Evolutionary conservation across 2,113 vertebrate species (phyloP).

Genomic region (Sitta europaea): DNA sequence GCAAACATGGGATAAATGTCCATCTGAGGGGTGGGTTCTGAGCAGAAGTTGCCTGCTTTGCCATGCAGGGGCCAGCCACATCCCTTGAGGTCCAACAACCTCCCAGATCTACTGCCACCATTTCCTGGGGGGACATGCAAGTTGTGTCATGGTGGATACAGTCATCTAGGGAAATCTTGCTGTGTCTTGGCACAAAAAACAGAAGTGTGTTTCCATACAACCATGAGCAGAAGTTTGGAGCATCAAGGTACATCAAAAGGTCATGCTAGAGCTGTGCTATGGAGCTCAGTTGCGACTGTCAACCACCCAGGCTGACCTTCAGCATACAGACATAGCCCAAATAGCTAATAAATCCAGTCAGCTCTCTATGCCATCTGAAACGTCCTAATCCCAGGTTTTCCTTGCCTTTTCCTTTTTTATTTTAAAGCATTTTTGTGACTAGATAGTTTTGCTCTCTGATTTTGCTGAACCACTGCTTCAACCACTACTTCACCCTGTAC

Average conservation of each 20-base stretch:
- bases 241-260: neutral
- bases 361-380: neutral
- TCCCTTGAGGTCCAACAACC: neutral
- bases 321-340: neutral
- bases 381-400: neutral
- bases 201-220: neutral
- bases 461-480: slow-evolving; percentile 17
- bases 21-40: neutral
- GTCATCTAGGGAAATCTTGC: neutral
- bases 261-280: neutral
- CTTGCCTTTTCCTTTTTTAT: neutral
- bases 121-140: neutral
- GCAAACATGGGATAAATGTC: neutral
- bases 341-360: neutral
- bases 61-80: accelerated
- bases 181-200: neutral
- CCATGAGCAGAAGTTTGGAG: neutral
- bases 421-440: neutral
- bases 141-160: neutral
- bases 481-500: neutral
- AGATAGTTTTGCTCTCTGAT: neutral
- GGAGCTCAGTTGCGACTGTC: neutral
- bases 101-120: no score
- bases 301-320: neutral
- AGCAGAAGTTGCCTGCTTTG: neutral